Base-by-base conservation (phyloP, 2,113 vertebrate species). In the Polypterus senegalus region DNA sequence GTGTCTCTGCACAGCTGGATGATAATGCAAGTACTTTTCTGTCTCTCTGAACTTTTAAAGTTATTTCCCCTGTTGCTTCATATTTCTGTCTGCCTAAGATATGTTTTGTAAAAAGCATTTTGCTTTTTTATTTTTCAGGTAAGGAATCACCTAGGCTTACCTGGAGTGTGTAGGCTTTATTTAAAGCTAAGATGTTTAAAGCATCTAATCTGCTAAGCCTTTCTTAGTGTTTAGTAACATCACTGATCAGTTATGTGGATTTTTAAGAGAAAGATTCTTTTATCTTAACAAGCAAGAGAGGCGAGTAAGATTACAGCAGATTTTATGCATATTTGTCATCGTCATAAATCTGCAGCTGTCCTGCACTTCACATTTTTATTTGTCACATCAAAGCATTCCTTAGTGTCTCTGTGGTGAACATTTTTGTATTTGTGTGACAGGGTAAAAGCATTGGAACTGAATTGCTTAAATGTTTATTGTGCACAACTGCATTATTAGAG, bases 1-100 rank as follows among this genome's bases (percentile, higher is more conserved):
- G 94, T 63, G 91, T 98, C 59, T 92, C 93, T n/a, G 95, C 95
- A 60, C 90, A 97, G 71, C 87, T 99, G 52, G 96, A 98, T 69
- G 96, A 98, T 75, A 97, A 94, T 1, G 95, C 94, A 77, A 94
- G 96, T 89, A 62, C 63, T 8, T 48, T 60, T 47, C 27, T 27
- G 27, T 27, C 27, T 27, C 2, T 27, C 27, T 27, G 27, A 27
- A 2, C 27, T 2, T 27, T 27, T 27, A 27, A 27, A 3, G 6
- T 48, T 54, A 48, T 45, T 48, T 27, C 27, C 27, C 27, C 27
- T 27, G 27, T 27, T 27, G 27, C 27, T 27, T 27, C 27, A 27
- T 27, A 27, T 27, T 27, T 27, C 27, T 27, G 27, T 27, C 27
- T 27, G 27, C 27, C 27, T 27, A 27, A 27, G 27, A 27, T 27